These are phyloP conservation scores for Eupithecia tripunctaria DNA, from an alignment of 2,888 invertebrate genomes.

Conservation along the genomic window DNA sequence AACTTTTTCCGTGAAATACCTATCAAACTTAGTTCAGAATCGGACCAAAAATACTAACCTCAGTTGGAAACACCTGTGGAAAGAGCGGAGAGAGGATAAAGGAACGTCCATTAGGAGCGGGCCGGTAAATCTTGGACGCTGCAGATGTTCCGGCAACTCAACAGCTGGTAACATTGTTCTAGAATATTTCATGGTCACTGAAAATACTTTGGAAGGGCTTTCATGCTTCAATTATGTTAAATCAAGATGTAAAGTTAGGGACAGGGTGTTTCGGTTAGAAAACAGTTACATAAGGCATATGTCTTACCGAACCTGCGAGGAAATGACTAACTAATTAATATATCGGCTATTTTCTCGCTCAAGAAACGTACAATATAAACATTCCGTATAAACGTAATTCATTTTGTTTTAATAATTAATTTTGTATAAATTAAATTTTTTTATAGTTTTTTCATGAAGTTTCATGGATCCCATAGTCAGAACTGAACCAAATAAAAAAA, in stretches of 20 bases:
- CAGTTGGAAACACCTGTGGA: slow-evolving; percentile 23
- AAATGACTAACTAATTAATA: too few relatives aligned
- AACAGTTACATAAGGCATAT: neutral
- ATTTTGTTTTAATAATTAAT: too few relatives aligned
- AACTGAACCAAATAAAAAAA: too few relatives aligned
- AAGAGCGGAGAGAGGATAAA: slow-evolving; percentile 13
- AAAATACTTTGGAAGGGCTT: neutral
- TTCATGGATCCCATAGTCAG: too few relatives aligned
- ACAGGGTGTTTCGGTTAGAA: neutral
- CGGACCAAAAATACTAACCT: neutral
- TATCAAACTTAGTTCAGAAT: neutral
- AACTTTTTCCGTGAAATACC: neutral
- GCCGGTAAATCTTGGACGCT: slow-evolving; percentile 28
- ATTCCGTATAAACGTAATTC: too few relatives aligned
- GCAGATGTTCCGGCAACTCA: slow-evolving; percentile 18
- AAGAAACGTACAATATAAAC: too few relatives aligned
- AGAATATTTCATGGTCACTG: neutral
- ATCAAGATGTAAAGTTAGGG: neutral
- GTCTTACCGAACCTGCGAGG: too few relatives aligned
- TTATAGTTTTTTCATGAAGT: too few relatives aligned
- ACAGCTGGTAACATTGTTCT: slow-evolving; percentile 1
- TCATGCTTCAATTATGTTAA: neutral
- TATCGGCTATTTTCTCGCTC: too few relatives aligned
- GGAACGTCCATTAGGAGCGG: slow-evolving; percentile 25
- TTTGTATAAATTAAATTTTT: neutral